Evolutionary conservation across 2,113 vertebrate genomes (phyloP), one percentile per base, ranked within the genome.

Genomic region (Psephotus haematonotus): DNA sequence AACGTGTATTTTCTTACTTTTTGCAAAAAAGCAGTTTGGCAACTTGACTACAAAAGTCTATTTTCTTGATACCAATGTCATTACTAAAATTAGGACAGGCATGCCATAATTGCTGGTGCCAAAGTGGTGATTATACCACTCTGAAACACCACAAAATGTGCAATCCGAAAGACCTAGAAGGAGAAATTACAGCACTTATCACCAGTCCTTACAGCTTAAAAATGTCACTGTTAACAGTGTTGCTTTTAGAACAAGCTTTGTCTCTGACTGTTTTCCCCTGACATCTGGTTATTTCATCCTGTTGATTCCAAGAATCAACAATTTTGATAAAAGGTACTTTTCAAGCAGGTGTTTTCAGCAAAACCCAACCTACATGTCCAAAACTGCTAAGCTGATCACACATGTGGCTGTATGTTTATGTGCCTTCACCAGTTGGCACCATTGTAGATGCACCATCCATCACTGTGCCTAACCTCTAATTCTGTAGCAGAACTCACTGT

Each of bases 381-480:
- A 19, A 70, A 31, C 11, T 49, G 75, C 82, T 55, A 24, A 4
- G 6, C 35, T 31, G 52, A 29, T 29, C 4, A 3, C 27, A 8
- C 10, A n/a, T 0, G 1, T 11, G 3, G 28, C 2, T 2, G 2
- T 3, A 25, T 5, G 22, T 18, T 7, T 47, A 4, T 5, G 23
- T 13, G 14, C 11, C 28, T 37, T 82, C 43, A 60, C 6, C 29
- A 44, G 64, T 20, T 10, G 50, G 17, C 20, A 39, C 17, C 6
- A 1, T 3, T 10, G 15, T 1, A 22, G n/a, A 13, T 11, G 17
- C 41, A 12, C 18, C 28, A 23, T 17, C 49, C 55, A 9, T 11
- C 64, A 15, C 31, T 1, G 0, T 2, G 5, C 6, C 37, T 12
- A 10, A 19, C 28, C 8, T 2, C 2, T 0, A 0, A 5, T 12